Percentiles rank a stretch among this genome's conserved stretches.
phyloP scores from a whole-genome alignment of 2,113 vertebrate species.

The Lepus europaeus region DNA sequence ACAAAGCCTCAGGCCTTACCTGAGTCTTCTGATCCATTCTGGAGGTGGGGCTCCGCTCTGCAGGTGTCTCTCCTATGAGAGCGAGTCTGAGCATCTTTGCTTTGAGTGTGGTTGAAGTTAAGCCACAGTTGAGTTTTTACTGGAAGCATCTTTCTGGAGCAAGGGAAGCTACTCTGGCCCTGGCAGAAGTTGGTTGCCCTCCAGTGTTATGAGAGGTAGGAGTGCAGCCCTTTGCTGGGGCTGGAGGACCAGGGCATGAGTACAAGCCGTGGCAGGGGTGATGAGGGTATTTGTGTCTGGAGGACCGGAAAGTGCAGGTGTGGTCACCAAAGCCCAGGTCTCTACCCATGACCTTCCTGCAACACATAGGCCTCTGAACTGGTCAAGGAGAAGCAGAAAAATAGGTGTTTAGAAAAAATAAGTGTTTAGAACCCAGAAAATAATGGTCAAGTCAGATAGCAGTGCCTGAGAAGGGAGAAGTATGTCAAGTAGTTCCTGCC shows the following conservation, averaged over 20 bases:
- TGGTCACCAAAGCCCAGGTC: not conserved
- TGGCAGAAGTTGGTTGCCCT: not conserved
- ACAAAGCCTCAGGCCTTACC: not conserved
- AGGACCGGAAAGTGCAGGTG: not conserved
- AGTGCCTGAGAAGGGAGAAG: rapidly evolving
- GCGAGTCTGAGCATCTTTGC: not conserved
- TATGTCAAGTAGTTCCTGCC: not conserved
- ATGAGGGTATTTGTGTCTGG: not conserved
- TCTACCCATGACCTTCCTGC: not conserved
- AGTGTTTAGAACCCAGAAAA: not conserved
- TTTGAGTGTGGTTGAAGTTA: not conserved
- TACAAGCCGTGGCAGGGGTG: not conserved
- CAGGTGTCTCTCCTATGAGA: not conserved
- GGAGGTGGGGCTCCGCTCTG: not conserved
- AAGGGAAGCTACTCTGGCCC: not conserved
- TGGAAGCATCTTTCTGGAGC: conserved; percentile 15
- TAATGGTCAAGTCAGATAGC: not conserved
- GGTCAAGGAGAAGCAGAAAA: not conserved
- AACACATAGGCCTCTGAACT: not conserved
- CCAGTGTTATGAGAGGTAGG: not conserved
- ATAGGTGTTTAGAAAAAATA: too few relatives aligned
- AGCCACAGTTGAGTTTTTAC: not conserved
- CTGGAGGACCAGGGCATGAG: not conserved
- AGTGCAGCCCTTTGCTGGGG: not conserved
- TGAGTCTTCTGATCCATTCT: not conserved